Conservation (phyloP, 2,113 vertebrate genomes). For the Tor tambroides region DNA sequence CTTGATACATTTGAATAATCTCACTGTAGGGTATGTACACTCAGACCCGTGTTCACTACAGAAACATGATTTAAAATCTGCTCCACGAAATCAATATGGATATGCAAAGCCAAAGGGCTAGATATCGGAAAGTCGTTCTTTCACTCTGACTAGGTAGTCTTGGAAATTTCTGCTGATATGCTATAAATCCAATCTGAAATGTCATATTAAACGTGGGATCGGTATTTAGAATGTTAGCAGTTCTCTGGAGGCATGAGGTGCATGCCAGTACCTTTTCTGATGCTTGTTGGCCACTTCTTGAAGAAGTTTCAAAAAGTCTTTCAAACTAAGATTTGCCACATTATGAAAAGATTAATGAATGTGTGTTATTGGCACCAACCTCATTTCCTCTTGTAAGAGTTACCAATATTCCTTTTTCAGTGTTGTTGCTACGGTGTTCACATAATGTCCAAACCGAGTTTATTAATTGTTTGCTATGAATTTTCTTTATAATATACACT, state of each 20-base stretch:
- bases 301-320: neutral
- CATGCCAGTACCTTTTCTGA: constrained; percentile 64
- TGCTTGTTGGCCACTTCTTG: constrained; percentile 11
- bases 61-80: constrained; percentile 73
- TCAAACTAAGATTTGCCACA: neutral
- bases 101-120: constrained; percentile 59
- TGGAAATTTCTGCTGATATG: constrained; percentile 66
- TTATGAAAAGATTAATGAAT: neutral
- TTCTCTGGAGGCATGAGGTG: constrained; percentile 63
- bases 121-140: constrained; percentile 51
- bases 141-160: constrained; percentile 56
- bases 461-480: neutral
- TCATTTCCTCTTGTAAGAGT: neutral
- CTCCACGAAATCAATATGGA: constrained; percentile 71
- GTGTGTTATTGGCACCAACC: neutral
- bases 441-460: neutral
- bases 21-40: constrained; percentile 72
- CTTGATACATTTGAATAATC: constrained; percentile 78
- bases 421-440: neutral
- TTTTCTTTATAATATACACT: too few relatives aligned
- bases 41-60: constrained; percentile 59
- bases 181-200: constrained; percentile 71
- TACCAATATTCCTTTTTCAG: neutral
- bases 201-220: constrained; percentile 64
- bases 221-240: constrained; percentile 55